Conservation (phyloP, 2,888 invertebrate genomes). For the Iphiclides podalirius region DNA sequence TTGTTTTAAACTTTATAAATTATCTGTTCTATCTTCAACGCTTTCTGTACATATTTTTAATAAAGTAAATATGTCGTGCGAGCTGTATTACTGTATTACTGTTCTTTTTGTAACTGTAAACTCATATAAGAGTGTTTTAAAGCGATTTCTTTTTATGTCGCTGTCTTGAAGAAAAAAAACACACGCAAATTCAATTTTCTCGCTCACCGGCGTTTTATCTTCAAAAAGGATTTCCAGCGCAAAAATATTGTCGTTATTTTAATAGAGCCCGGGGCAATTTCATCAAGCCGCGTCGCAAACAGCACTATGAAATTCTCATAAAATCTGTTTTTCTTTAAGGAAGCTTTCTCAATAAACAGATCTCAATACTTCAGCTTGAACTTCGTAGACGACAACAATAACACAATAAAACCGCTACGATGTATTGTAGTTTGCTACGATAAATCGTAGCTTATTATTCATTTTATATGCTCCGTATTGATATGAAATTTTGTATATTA, state of each 20-base stretch:
- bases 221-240: not conserved
- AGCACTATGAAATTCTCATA: constrained; percentile 8
- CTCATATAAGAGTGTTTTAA: too few relatives aligned
- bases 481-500: too few relatives aligned
- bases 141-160: not conserved
- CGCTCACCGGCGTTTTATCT: constrained; percentile 4
- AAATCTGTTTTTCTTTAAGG: constrained; percentile 1
- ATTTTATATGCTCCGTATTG: too few relatives aligned
- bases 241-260: constrained; percentile 16
- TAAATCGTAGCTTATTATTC: not conserved
- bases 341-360: constrained; percentile 12
- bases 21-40: too few relatives aligned
- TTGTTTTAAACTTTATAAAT: too few relatives aligned
- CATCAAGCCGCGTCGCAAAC: constrained; percentile 5
- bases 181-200: constrained; percentile 13
- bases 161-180: not conserved
- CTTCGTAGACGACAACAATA: constrained; percentile 17
- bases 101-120: too few relatives aligned
- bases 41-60: too few relatives aligned
- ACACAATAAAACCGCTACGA: constrained; percentile 11
- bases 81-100: too few relatives aligned
- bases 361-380: not conserved
- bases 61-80: too few relatives aligned
- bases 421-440: constrained; percentile 11
- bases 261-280: constrained; percentile 14